These are phyloP conservation scores for Pseudanteris insignis DNA, from an alignment of 2,888 invertebrate genomes.

Conservation along the genomic window DNA sequence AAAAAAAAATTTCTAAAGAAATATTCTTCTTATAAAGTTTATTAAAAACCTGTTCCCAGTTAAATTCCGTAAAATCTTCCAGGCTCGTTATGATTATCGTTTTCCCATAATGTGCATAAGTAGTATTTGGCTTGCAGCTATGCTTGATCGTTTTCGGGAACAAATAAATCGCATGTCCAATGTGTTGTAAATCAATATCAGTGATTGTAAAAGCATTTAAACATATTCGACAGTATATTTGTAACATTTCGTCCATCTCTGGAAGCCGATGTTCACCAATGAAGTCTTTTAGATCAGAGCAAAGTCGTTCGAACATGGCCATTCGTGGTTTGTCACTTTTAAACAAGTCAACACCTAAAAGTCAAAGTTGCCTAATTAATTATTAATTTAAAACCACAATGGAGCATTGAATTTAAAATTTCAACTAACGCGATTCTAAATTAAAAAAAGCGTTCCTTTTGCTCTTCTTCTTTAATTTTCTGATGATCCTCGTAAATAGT, in stretches of 20 bases:
- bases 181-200: slow-evolving; percentile 46
- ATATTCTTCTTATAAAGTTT: no score
- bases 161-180: slow-evolving; percentile 88
- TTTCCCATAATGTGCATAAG: slow-evolving; percentile 76
- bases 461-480: slow-evolving; percentile 1
- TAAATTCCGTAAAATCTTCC: slow-evolving; percentile 6
- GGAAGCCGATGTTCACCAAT: neutral
- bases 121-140: slow-evolving; percentile 88
- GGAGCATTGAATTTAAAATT: neutral
- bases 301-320: neutral
- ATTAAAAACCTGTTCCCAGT: no score
- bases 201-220: neutral
- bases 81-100: slow-evolving; percentile 10
- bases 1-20: no score
- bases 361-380: neutral
- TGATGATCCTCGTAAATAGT: neutral
- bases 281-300: neutral
- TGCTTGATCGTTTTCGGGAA: slow-evolving; percentile 90
- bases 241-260: neutral
- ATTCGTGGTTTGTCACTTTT: neutral
- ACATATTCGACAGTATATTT: neutral
- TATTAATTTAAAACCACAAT: neutral
- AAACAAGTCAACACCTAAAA: neutral
- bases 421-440: neutral
- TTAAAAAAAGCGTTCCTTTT: neutral